Evolutionary conservation across 2,797 vertebrate genomes (phyloP).

Genomic region (Karalla daura): DNA sequence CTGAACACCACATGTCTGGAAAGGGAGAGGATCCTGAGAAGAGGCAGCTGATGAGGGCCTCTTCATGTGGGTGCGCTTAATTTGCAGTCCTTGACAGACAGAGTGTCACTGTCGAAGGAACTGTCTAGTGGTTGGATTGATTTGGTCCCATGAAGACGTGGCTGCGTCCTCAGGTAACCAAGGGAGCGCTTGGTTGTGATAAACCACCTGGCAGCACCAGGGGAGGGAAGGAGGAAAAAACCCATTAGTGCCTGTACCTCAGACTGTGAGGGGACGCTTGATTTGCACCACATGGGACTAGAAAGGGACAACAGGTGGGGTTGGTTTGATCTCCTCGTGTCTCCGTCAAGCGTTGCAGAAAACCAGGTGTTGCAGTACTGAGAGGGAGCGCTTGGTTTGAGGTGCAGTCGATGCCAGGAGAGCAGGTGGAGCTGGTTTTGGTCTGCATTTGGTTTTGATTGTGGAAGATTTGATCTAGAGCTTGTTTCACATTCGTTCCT

Average conservation of each 20-base stretch:
- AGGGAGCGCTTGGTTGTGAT: conserved; percentile 2
- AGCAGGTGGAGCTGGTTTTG: background rate
- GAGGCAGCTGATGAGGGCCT: too few relatives aligned
- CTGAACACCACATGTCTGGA: too few relatives aligned
- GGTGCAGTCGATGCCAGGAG: background rate
- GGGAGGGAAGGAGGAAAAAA: background rate
- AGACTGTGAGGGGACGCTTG: background rate
- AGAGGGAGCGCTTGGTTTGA: background rate
- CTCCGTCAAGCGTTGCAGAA: too few relatives aligned
- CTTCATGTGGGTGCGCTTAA: too few relatives aligned
- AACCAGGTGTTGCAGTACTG: too few relatives aligned
- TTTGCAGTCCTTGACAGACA: too few relatives aligned
- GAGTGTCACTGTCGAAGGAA: too few relatives aligned
- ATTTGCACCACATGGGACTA: background rate
- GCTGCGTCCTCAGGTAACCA: background rate
- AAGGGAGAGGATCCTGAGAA: too few relatives aligned
- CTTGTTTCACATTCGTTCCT: too few relatives aligned
- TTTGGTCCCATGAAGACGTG: background rate
- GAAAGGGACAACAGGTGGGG: background rate
- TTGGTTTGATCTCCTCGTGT: too few relatives aligned
- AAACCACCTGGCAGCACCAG: background rate
- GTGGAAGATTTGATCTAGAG: background rate
- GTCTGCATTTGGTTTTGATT: background rate
- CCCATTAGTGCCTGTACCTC: too few relatives aligned
- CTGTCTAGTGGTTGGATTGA: background rate